phyloP scores from a whole-genome alignment of 2,888 invertebrate species.

The Acrobasis suavella region DNA sequence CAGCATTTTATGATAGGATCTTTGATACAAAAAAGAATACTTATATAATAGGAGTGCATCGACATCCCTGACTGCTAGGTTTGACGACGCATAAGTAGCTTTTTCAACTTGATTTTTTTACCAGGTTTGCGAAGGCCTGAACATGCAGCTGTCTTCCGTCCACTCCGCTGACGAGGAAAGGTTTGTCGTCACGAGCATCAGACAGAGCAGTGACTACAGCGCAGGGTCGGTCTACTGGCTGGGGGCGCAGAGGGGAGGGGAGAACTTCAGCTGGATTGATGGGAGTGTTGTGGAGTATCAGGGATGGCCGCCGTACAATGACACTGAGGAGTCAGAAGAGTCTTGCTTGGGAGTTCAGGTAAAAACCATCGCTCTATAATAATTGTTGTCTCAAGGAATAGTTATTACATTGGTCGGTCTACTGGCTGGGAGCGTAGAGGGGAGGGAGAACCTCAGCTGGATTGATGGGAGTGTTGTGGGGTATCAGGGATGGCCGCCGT shows the following conservation, averaged over 20 bases:
- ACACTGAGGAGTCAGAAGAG: slow-evolving; percentile 60
- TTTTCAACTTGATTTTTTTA: slow-evolving; percentile 3
- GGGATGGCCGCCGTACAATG: slow-evolving; percentile 85
- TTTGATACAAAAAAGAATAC: no score
- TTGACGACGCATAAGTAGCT: background rate
- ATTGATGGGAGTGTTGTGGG: no score
- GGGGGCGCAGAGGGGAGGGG: slow-evolving; percentile 75
- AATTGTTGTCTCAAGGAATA: no score
- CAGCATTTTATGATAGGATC: no score
- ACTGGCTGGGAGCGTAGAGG: no score
- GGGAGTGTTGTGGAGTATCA: slow-evolving; percentile 83
- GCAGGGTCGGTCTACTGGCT: slow-evolving; percentile 89
- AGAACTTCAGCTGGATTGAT: slow-evolving; percentile 84
- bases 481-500: no score
- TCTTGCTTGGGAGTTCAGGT: slow-evolving; percentile 73
- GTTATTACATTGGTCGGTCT: no score
- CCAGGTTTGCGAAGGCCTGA: slow-evolving; percentile 87
- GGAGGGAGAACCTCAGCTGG: no score
- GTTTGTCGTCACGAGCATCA: slow-evolving; percentile 86
- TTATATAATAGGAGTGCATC: no score
- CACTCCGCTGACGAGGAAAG: slow-evolving; percentile 86
- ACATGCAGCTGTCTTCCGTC: slow-evolving; percentile 87
- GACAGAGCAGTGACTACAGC: slow-evolving; percentile 87
- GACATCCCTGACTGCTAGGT: no score
- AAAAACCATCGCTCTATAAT: slow-evolving; percentile 12